phyloP scores from a whole-genome alignment of 2,888 invertebrate species.

The Phorcus lineatus region DNA sequence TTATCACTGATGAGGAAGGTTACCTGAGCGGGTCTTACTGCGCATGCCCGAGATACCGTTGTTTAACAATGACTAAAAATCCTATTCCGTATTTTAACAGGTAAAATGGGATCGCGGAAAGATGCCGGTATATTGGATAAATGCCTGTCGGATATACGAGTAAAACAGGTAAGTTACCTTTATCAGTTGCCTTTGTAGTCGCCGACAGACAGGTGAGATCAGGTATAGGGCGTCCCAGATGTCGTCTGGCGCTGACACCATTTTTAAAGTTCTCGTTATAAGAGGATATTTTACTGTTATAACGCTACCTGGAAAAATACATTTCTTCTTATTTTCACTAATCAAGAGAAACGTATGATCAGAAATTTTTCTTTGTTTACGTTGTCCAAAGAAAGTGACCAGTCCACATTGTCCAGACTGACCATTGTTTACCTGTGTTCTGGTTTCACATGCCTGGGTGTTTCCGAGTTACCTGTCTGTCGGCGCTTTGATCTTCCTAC shows the following conservation, averaged over 20 bases:
- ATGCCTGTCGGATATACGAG: slow-evolving; percentile 49
- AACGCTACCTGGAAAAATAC: neutral
- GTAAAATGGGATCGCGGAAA: slow-evolving; percentile 52
- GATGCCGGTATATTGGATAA: slow-evolving; percentile 52
- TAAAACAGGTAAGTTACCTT: slow-evolving; percentile 54
- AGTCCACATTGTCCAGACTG: too few relatives aligned
- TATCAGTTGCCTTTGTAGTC: neutral
- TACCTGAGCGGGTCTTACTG: neutral
- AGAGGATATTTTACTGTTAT: neutral
- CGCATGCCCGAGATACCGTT: slow-evolving; percentile 10
- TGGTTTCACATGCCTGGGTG: too few relatives aligned
- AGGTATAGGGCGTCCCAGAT: slow-evolving; percentile 2
- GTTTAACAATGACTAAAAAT: slow-evolving; percentile 17
- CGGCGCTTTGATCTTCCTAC: too few relatives aligned
- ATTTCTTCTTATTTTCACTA: neutral
- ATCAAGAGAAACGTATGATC: too few relatives aligned
- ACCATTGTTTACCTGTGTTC: too few relatives aligned
- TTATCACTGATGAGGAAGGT: slow-evolving; percentile 14
- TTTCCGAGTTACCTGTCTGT: too few relatives aligned
- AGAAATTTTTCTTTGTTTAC: too few relatives aligned
- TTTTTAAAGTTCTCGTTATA: slow-evolving; percentile 24
- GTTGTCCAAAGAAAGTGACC: too few relatives aligned
- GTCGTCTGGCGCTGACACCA: slow-evolving; percentile 5
- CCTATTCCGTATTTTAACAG: slow-evolving; percentile 17
- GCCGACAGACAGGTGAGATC: slow-evolving; percentile 2